Base-by-base conservation (phyloP, 2,113 vertebrate genomes). In the Henicopernis longicauda region DNA sequence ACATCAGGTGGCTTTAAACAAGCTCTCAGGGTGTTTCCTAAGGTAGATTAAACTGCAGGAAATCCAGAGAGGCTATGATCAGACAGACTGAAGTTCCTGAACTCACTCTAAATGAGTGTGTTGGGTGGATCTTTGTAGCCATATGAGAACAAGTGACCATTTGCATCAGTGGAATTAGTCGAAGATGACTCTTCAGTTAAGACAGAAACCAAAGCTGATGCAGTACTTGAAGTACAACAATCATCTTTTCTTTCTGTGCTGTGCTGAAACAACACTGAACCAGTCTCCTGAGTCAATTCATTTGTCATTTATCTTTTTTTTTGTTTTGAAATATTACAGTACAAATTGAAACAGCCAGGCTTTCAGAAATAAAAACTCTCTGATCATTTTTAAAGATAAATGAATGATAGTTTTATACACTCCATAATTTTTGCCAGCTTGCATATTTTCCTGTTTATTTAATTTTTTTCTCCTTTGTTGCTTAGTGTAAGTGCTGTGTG, bases 171-270 rank as follows among this genome's bases (percentile, higher is more conserved):
- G 52, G 29, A 92, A 65, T 87, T 92, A 82, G 42, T 86, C 8
- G 13, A 92, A 86, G 70, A 91, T 95, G 83, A 93, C 49, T 90
- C 45, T 86, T 93, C n/a, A n/a, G 26, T 79, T 86, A 45, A 96
- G 82, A 65, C 10, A 69, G 66, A 90, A 87, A 91, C 36, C 74
- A 95, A 94, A 88, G 58, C 36, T 94, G 84, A 94, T 92, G 82
- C 55, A 89, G 74, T 87, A 47, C 52, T 76, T 86, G 27, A 94
- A 93, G 50, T 95, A 94, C 71, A 78, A 67, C 79, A 94, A 52
- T 44, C 1, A 65, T 91, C 66, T 96, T 94, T 81, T 38, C 29
- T 80, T 88, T 82, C 70, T 80, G 49, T 49, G 10, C 78, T 93
- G 27, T 76, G 58, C 40, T 76, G 77, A 95, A 94, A 73, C 52